These are phyloP conservation scores for Nothobranchius furzeri DNA, from an alignment of 2,113 vertebrate species.

Conservation along the genomic window DNA sequence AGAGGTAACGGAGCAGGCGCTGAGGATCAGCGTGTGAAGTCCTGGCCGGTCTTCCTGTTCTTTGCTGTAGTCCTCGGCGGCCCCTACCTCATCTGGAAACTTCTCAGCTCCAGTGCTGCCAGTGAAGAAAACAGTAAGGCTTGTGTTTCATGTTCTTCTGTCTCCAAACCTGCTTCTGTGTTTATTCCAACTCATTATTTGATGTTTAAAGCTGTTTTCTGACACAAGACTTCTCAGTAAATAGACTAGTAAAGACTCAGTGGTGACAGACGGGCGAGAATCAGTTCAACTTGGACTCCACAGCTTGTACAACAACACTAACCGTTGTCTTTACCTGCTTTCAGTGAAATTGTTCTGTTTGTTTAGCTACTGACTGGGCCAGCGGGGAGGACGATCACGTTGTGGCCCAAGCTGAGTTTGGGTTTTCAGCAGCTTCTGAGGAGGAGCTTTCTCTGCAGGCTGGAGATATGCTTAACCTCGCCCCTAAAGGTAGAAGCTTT, in stretches of 20 bases:
- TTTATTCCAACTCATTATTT: neutral
- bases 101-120: constrained; percentile 83
- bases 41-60: constrained; percentile 97
- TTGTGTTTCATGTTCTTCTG: neutral
- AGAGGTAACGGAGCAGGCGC: constrained; percentile 53
- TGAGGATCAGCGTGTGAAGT: constrained; percentile 87
- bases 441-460: constrained; percentile 92
- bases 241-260: too few species aligned
- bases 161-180: neutral
- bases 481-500: constrained; percentile 87
- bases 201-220: neutral
- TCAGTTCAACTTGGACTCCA: too few species aligned
- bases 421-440: constrained; percentile 89
- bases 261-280: too few species aligned
- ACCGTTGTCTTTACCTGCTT: neutral
- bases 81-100: constrained; percentile 97
- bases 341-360: constrained; percentile 21
- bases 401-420: constrained; percentile 93
- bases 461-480: constrained; percentile 93
- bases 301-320: too few species aligned
- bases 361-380: constrained; percentile 85
- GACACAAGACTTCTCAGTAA: too few species aligned
- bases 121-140: constrained; percentile 81
- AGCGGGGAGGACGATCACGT: constrained; percentile 94
- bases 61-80: constrained; percentile 95